Percentiles rank a stretch among this genome's conserved stretches.
Conservation (phyloP, 2,113 vertebrate genomes). For the Tragelaphus strepsiceros region DNA sequence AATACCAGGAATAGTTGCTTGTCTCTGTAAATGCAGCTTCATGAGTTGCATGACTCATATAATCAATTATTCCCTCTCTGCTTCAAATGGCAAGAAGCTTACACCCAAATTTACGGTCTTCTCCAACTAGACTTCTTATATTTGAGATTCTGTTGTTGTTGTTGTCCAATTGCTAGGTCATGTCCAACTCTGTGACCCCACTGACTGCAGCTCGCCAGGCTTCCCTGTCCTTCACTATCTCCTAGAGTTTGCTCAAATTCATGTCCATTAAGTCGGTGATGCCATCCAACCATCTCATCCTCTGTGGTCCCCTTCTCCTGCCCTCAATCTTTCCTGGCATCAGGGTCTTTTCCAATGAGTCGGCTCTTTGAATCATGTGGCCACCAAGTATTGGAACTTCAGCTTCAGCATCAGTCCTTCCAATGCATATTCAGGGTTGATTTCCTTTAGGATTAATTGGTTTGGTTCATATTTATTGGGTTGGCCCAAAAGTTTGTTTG, state of each 20-base stretch:
- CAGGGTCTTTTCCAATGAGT: background rate
- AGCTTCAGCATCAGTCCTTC: background rate
- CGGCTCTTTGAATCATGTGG: background rate
- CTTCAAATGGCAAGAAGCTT: background rate
- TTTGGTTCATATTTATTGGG: background rate
- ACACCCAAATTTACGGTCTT: background rate
- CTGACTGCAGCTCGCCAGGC: background rate
- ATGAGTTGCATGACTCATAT: background rate
- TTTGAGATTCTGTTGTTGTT: background rate
- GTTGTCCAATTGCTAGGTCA: background rate
- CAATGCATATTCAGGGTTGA: background rate
- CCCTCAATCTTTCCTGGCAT: background rate
- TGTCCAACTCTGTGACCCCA: background rate
- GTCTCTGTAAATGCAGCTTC: constrained; percentile 3
- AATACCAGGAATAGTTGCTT: background rate
- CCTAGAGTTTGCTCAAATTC: background rate
- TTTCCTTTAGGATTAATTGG: background rate
- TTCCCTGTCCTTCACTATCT: background rate
- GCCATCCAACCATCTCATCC: background rate
- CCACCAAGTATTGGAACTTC: background rate
- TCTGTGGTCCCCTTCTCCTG: background rate
- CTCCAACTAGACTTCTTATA: background rate
- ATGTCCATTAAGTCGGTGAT: background rate
- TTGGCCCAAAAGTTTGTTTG: background rate
- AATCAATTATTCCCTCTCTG: constrained; percentile 16